A percentile compares a stretch with the other conserved stretches of the same genome.
phyloP scores from a whole-genome alignment of 1,140 invertebrate genomes.

The Drosophila sulfurigaster region DNA sequence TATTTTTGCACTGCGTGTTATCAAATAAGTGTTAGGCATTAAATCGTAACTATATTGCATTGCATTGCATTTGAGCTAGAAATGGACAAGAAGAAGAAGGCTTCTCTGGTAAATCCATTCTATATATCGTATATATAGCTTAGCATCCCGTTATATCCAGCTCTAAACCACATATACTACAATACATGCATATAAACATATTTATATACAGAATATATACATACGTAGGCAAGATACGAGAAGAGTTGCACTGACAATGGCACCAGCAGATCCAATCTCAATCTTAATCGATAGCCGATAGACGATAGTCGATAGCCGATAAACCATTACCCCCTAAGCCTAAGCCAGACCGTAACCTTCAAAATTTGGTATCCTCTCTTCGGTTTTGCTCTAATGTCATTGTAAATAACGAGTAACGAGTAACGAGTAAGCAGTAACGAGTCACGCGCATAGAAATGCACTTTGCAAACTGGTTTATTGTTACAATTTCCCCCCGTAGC shows the following conservation, averaged over 20 bases:
- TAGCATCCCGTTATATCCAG: conserved; percentile 22
- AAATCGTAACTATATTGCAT: conserved; percentile 67
- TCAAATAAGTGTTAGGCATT: conserved; percentile 73
- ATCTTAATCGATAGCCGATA: not conserved
- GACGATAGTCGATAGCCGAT: no score
- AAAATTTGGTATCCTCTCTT: conserved; percentile 3
- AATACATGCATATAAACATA: conserved; percentile 1
- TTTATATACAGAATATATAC: not conserved
- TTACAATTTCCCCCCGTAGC: conserved; percentile 3
- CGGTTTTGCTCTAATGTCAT: conserved; percentile 28
- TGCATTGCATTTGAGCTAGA: conserved; percentile 39
- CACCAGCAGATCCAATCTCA: conserved; percentile 24
- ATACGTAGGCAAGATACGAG: conserved; percentile 21
- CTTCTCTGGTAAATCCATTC: conserved; percentile 2
- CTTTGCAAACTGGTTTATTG: conserved; percentile 13
- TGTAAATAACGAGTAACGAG: conserved; percentile 44
- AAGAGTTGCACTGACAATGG: conserved; percentile 31
- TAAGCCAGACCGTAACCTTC: conserved; percentile 11
- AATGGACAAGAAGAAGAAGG: not conserved
- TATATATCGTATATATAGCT: conserved; percentile 19
- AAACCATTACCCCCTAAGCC: not conserved
- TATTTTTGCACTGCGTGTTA: conserved; percentile 82
- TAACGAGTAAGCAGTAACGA: conserved; percentile 24
- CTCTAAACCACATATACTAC: conserved; percentile 4
- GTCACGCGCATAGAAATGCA: not conserved